Percentiles rank a stretch among this genome's conserved stretches.
phyloP scores from a whole-genome alignment of 2,797 vertebrate genomes.

The Protonibea diacanthus region DNA sequence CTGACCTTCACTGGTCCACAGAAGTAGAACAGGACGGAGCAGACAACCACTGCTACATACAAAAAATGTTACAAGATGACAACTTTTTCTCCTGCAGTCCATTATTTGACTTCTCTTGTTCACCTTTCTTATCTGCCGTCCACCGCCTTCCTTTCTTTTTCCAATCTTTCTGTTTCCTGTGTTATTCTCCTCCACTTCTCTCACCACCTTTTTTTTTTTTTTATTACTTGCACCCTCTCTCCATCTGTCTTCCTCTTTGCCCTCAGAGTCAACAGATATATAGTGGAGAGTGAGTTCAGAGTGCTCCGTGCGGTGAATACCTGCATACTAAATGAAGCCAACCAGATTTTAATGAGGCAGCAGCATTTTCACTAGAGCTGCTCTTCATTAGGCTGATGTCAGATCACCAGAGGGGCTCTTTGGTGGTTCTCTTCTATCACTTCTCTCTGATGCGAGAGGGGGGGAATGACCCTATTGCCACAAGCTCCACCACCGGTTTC shows the following conservation, averaged over 20 bases:
- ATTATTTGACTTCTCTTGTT: slow-evolving; percentile 24
- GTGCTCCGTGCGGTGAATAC: slow-evolving; percentile 33
- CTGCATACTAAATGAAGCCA: slow-evolving; percentile 55
- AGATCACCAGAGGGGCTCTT: slow-evolving; percentile 50
- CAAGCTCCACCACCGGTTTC: slow-evolving; percentile 21
- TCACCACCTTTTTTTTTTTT: neutral
- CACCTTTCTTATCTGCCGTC: slow-evolving; percentile 28
- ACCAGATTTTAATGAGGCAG: slow-evolving; percentile 63
- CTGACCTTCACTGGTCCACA: slow-evolving; percentile 31
- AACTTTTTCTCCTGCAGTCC: slow-evolving; percentile 15
- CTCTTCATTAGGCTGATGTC: slow-evolving; percentile 68
- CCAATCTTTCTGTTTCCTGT: neutral
- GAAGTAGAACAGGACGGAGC: neutral
- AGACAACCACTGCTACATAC: slow-evolving; percentile 3
- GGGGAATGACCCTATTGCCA: slow-evolving; percentile 27
- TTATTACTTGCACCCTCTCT: slow-evolving; percentile 4
- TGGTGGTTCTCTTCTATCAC: slow-evolving; percentile 49
- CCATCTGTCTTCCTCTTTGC: slow-evolving; percentile 18
- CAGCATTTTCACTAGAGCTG: slow-evolving; percentile 46
- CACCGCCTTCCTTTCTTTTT: neutral
- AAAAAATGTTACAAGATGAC: neutral
- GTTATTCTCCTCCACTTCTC: slow-evolving; percentile 10
- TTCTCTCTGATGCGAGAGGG: slow-evolving; percentile 26
- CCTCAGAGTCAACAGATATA: slow-evolving; percentile 45
- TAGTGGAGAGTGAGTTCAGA: slow-evolving; percentile 30